Conservation (phyloP, 2,797 vertebrate species). For the Cossypha caffra region DNA sequence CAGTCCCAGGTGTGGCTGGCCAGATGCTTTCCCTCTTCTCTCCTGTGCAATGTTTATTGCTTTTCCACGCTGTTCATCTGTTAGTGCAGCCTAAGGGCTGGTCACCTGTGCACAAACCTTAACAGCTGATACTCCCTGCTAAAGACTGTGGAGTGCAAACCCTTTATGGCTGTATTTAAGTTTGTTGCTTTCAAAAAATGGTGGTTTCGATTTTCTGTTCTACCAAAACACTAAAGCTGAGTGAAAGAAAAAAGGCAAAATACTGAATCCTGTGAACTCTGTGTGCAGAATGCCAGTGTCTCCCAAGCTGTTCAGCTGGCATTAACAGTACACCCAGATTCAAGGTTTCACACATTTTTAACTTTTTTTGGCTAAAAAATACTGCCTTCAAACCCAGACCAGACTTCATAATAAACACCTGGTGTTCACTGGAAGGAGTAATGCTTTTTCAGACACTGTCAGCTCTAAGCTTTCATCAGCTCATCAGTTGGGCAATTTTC, state of each 20-base stretch:
- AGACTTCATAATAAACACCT: background rate
- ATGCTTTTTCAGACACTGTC: background rate
- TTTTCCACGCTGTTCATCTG: background rate
- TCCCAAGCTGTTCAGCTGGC: background rate
- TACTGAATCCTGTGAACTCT: background rate
- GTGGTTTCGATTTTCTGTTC: background rate
- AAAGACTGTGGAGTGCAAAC: background rate
- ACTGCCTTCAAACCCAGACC: background rate
- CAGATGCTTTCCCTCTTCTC: background rate
- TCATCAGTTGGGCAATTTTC: background rate
- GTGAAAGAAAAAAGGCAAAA: background rate
- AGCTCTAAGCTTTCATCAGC: background rate
- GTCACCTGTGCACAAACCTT: background rate
- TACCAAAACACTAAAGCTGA: background rate
- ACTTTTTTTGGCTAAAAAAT: background rate
- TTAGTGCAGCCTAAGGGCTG: background rate
- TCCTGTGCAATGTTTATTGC: background rate
- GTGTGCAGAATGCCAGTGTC: accelerated
- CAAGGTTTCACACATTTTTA: background rate
- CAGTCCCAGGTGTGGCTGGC: background rate
- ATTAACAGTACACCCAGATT: background rate
- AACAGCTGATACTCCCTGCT: background rate
- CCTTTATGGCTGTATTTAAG: background rate
- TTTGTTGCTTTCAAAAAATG: background rate
- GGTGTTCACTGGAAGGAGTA: background rate